These are phyloP conservation scores for Gallirallus australis DNA, from an alignment of 2,797 vertebrate genomes.

Conservation along the genomic window DNA sequence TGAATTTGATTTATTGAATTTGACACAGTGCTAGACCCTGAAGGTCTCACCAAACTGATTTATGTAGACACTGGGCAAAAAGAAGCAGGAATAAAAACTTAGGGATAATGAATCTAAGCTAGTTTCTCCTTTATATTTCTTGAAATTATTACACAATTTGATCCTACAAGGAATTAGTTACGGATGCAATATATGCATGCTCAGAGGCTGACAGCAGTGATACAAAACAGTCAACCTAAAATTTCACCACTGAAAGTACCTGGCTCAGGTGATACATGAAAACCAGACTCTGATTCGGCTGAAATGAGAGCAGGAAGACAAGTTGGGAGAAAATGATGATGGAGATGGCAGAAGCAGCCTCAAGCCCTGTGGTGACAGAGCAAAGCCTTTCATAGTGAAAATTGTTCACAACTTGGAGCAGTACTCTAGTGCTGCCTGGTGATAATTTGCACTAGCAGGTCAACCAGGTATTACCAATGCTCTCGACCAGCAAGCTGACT, in stretches of 20 bases:
- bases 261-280: neutral
- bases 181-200: neutral
- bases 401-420: neutral
- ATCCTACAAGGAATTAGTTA: neutral
- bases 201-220: neutral
- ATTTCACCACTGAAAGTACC: neutral
- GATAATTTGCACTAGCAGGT: neutral
- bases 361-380: neutral
- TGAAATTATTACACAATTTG: neutral
- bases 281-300: neutral
- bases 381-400: neutral
- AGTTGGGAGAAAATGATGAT: neutral
- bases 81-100: neutral
- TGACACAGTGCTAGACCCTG: neutral
- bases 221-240: neutral
- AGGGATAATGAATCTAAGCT: neutral
- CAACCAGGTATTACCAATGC: neutral
- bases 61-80: neutral
- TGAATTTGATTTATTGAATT: neutral
- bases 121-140: neutral
- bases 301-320: neutral
- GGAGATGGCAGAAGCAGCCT: neutral
- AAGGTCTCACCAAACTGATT: neutral
- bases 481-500: neutral
- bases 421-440: neutral